These are phyloP conservation scores for Trachythela sp. DNA, from an alignment of 64 coral and sea anemone genomes.

Conservation along the genomic window DNA sequence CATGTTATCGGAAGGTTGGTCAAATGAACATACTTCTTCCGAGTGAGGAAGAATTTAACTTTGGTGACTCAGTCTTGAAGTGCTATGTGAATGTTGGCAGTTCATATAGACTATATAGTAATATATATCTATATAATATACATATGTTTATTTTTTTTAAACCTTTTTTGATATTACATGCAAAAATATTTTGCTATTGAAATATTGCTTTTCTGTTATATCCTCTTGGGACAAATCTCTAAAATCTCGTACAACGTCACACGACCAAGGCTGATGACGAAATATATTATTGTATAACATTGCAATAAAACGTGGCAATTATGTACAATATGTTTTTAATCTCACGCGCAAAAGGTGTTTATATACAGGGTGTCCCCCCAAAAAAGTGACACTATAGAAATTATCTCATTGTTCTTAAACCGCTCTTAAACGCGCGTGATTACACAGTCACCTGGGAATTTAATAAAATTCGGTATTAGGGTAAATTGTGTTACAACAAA, in stretches of 20 bases:
- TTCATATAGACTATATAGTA: neutral
- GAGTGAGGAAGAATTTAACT: neutral
- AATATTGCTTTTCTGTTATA: neutral
- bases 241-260: constrained; percentile 11
- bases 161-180: neutral
- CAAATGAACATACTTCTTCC: neutral
- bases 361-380: no score
- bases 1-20: neutral
- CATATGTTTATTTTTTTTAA: neutral
- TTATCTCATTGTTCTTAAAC: no score
- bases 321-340: no score
- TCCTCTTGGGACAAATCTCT: neutral
- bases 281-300: no score
- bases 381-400: no score
- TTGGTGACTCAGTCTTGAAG: neutral
- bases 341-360: no score
- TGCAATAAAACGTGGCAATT: no score
- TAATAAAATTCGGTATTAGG: no score
- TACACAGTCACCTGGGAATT: no score
- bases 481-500: no score
- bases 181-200: no score
- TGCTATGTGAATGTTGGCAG: neutral
- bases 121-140: neutral
- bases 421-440: no score
- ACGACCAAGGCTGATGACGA: neutral